Conservation (phyloP, 1,140 invertebrate species). For the Cardiocondyla obscurior region DNA sequence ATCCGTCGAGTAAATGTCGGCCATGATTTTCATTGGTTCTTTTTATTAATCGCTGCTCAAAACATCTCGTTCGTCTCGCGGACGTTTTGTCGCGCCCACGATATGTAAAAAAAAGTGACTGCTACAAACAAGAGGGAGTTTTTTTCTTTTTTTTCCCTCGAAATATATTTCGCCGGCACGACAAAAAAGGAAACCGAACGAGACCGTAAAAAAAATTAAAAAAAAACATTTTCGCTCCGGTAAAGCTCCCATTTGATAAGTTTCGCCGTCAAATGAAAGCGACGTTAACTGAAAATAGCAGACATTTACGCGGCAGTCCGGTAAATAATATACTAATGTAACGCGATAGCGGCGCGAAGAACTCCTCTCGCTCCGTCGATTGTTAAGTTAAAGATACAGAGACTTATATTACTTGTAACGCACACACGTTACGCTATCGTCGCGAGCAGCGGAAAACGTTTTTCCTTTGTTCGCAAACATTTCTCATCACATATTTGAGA, state of each 20-base stretch:
- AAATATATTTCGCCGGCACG: neutral
- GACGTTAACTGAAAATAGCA: neutral
- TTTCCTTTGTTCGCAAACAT: slow-evolving; percentile 34
- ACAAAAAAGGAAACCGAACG: neutral
- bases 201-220: neutral
- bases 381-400: slow-evolving; percentile 3
- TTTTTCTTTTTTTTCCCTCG: too few relatives aligned
- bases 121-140: neutral
- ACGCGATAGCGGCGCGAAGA: neutral
- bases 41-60: slow-evolving; percentile 9
- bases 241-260: neutral
- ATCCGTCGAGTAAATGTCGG: slow-evolving; percentile 41
- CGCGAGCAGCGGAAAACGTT: slow-evolving; percentile 10
- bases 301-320: neutral
- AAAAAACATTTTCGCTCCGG: neutral
- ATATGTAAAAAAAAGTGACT: neutral
- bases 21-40: slow-evolving; percentile 22
- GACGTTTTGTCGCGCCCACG: neutral
- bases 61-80: neutral
- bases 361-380: neutral
- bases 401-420: neutral
- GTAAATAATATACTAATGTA: neutral
- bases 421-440: slow-evolving; percentile 8
- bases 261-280: neutral
- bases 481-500: slow-evolving; percentile 34